Evolutionary conservation across 2,113 vertebrate species (phyloP).

Genomic region (Nymphicus hollandicus): DNA sequence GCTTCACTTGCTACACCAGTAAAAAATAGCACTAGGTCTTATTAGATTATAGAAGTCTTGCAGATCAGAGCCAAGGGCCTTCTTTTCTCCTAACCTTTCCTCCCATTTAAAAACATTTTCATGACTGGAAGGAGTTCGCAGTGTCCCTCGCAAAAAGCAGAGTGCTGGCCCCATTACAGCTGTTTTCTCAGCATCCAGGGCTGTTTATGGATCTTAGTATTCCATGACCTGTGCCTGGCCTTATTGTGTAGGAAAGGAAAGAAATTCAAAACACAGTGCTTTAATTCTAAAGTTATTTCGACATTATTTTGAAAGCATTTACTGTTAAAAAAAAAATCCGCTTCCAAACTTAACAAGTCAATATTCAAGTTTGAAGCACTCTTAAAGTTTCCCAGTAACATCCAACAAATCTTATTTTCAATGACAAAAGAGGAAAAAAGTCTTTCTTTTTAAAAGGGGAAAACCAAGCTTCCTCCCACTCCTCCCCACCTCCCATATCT

Average conservation of each 20-base stretch:
- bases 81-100: no score
- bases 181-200: conserved; percentile 34
- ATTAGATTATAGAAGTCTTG: no score
- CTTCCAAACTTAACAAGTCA: background rate
- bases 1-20: no score
- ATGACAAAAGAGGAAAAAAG: background rate
- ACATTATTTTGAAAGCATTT: background rate
- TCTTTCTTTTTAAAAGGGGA: background rate
- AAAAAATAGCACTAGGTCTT: no score
- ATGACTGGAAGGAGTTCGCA: background rate
- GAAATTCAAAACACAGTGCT: background rate
- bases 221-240: conserved; percentile 30
- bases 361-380: background rate
- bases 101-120: background rate
- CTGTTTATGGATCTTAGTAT: conserved; percentile 39
- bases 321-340: background rate
- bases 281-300: background rate
- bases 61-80: no score
- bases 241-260: background rate
- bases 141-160: background rate
- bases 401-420: background rate
- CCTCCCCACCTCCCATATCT: background rate
- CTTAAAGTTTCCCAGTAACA: background rate
- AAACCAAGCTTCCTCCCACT: background rate
- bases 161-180: background rate